phyloP scores from a whole-genome alignment of 1,140 invertebrate species.

The Heliothis subflexa region DNA sequence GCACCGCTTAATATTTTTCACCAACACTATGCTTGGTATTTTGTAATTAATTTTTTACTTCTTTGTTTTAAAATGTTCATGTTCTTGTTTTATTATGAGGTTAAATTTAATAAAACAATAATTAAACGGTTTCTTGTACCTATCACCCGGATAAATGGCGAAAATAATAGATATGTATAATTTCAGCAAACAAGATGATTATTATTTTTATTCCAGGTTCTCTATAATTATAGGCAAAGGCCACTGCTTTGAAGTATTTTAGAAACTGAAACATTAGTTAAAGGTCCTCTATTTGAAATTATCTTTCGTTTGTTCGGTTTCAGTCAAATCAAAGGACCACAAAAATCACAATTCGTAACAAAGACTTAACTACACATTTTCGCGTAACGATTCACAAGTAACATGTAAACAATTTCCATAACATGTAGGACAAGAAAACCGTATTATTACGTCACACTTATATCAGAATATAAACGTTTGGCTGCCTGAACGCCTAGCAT shows the following conservation, averaged over 20 bases:
- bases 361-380: neutral
- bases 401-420: conserved; percentile 16
- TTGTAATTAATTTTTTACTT: conserved; percentile 25
- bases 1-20: neutral
- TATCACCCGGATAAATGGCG: too few species aligned
- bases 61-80: neutral
- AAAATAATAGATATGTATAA: too few species aligned
- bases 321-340: too few species aligned
- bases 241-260: too few species aligned
- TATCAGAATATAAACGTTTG: conserved; percentile 34
- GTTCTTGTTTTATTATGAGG: neutral
- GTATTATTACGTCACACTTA: conserved; percentile 21
- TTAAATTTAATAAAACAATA: neutral
- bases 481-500: conserved; percentile 27
- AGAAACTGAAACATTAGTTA: too few species aligned
- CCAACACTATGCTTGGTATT: neutral
- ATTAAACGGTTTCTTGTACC: too few species aligned
- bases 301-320: too few species aligned
- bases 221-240: too few species aligned
- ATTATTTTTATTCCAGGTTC: too few species aligned
- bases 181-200: too few species aligned
- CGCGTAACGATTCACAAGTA: neutral
- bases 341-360: too few species aligned
- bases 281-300: too few species aligned
- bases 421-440: conserved; percentile 18